Evolutionary conservation across 2,888 invertebrate genomes (phyloP).

Genomic region (Cybosia mesomella): DNA sequence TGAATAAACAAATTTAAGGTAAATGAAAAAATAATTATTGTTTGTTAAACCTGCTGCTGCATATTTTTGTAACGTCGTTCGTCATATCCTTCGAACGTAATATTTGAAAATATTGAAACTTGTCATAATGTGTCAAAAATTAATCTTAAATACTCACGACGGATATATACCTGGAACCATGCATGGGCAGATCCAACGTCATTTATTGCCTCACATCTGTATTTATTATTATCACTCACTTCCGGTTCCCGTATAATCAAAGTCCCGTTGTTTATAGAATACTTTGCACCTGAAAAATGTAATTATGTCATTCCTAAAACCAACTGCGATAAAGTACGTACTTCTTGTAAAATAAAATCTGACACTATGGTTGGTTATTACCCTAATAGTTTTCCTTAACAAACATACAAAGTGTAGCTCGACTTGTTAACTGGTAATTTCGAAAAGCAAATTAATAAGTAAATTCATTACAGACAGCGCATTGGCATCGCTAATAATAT

Average conservation of each 20-base stretch:
- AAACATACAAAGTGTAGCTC: too few species aligned
- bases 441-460: too few species aligned
- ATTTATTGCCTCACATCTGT: conserved; percentile 40
- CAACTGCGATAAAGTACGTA: background rate
- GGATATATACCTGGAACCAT: conserved; percentile 16
- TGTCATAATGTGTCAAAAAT: background rate
- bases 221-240: conserved; percentile 24
- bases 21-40: too few species aligned
- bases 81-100: background rate
- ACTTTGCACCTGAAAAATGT: conserved; percentile 34
- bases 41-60: too few species aligned
- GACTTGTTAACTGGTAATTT: too few species aligned
- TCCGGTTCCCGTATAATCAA: conserved; percentile 36
- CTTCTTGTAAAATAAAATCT: background rate
- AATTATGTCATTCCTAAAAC: background rate
- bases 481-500: too few species aligned
- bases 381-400: too few species aligned
- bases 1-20: background rate
- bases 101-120: background rate
- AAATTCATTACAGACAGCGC: too few species aligned
- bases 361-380: too few species aligned
- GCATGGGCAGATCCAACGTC: conserved; percentile 15
- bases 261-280: conserved; percentile 29
- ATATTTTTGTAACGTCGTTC: too few species aligned
- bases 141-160: conserved; percentile 28